These are phyloP conservation scores for Spongia lamella DNA, from an alignment of 37 sponge, comb jelly and placozoan genomes.

Conservation along the genomic window DNA sequence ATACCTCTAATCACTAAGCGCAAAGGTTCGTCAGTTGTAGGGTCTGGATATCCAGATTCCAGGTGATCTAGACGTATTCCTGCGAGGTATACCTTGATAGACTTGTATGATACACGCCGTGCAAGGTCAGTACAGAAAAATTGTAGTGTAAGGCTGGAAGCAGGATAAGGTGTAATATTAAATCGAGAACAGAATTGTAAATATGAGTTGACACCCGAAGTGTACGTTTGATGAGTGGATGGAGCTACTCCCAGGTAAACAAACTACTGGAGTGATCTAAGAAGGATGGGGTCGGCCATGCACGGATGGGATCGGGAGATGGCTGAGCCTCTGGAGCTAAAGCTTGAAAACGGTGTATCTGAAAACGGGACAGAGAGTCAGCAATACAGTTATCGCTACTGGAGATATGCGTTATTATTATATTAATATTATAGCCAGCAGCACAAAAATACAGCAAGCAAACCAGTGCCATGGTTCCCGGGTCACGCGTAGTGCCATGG, in stretches of 20 bases:
- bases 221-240: slow-evolving; percentile 7
- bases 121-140: slow-evolving; percentile 9
- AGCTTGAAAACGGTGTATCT: neutral
- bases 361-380: slow-evolving; percentile 37
- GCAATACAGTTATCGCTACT: slow-evolving; percentile 22
- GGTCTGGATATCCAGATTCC: slow-evolving; percentile 6
- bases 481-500: too few species aligned
- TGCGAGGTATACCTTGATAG: slow-evolving; percentile 33
- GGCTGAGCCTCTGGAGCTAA: slow-evolving; percentile 23
- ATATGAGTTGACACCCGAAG: neutral
- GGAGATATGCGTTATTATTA: neutral
- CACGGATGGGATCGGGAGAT: neutral
- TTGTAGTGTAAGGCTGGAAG: slow-evolving; percentile 6
- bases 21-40: neutral
- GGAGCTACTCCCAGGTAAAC: neutral
- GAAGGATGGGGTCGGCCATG: neutral
- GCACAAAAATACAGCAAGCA: slow-evolving; percentile 1
- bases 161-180: slow-evolving; percentile 17
- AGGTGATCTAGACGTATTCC: slow-evolving; percentile 27
- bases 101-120: neutral
- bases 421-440: slow-evolving; percentile 4
- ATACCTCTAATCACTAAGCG: neutral
- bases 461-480: too few species aligned
- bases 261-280: neutral
- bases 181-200: neutral